Percentiles rank a stretch among this genome's conserved stretches.
Evolutionary conservation across 2,888 invertebrate genomes (phyloP).

Genomic region (Abscondita cerata): DNA sequence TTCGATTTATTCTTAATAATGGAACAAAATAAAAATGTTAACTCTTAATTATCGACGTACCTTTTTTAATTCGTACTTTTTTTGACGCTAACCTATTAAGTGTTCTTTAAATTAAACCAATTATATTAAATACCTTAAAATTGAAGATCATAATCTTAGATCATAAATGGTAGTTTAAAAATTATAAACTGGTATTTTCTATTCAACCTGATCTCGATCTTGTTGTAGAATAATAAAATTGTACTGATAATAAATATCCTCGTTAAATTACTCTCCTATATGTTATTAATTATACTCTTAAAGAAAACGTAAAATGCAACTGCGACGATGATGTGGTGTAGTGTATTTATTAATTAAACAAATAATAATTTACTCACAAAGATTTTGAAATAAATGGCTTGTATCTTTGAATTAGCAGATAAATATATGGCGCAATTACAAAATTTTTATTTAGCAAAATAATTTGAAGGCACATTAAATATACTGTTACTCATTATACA

Average conservation of each 20-base stretch:
- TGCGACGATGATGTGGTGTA: neutral
- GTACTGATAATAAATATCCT: slow-evolving; percentile 10
- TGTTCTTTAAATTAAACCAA: slow-evolving; percentile 2
- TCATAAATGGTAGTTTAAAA: neutral
- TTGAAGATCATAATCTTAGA: slow-evolving; percentile 8
- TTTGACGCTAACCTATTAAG: no score
- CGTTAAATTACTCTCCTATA: slow-evolving; percentile 9
- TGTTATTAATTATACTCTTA: slow-evolving; percentile 9
- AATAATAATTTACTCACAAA: slow-evolving; percentile 5
- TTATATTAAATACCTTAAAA: slow-evolving; percentile 4
- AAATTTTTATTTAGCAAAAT: slow-evolving; percentile 5
- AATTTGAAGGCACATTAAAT: slow-evolving; percentile 3
- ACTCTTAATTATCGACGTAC: no score
- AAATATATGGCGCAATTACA: neutral
- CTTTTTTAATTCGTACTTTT: no score
- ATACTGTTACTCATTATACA: slow-evolving; percentile 10
- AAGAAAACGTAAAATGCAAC: neutral
- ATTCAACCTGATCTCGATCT: slow-evolving; percentile 3
- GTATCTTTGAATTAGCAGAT: neutral
- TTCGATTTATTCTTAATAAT: no score
- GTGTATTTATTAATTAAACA: slow-evolving; percentile 7
- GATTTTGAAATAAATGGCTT: neutral
- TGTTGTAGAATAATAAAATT: slow-evolving; percentile 8
- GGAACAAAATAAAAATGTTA: no score
- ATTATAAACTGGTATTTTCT: slow-evolving; percentile 9